Percentiles rank a stretch among this genome's conserved stretches.
phyloP scores from a whole-genome alignment of 2,113 vertebrate genomes.

The Eublepharis macularius region DNA sequence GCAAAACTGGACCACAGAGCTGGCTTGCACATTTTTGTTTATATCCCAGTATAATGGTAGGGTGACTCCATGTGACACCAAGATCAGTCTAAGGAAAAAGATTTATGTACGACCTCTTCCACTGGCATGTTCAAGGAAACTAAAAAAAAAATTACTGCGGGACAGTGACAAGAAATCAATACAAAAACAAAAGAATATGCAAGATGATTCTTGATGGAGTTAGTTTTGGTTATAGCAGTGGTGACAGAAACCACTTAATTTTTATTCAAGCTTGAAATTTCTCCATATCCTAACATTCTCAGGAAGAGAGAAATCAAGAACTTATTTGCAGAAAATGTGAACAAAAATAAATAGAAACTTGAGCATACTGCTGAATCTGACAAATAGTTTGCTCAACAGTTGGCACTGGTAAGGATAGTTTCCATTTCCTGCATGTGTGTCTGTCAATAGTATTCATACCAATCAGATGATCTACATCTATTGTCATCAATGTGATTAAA shows the following conservation, averaged over 20 bases:
- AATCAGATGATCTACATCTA: neutral
- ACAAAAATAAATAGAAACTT: neutral
- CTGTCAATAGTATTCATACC: neutral
- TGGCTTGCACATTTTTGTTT: neutral
- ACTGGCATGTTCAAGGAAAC: neutral
- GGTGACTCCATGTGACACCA: no score
- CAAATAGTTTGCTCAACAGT: neutral
- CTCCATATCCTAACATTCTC: neutral
- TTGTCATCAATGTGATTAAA: neutral
- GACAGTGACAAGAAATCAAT: neutral
- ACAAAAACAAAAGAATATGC: neutral
- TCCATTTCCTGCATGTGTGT: neutral
- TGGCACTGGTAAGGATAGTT: neutral
- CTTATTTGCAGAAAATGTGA: neutral
- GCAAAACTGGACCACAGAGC: neutral
- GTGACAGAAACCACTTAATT: neutral
- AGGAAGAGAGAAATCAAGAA: neutral
- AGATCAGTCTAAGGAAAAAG: no score
- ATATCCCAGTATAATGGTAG: no score
- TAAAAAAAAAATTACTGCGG: neutral
- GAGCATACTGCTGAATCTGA: constrained; percentile 6
- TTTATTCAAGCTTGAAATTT: neutral
- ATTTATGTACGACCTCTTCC: no score
- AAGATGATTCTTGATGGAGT: neutral
- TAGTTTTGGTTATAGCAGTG: neutral